Evolutionary conservation across 1,140 invertebrate genomes (phyloP).

Genomic region (Periplaneta americana): DNA sequence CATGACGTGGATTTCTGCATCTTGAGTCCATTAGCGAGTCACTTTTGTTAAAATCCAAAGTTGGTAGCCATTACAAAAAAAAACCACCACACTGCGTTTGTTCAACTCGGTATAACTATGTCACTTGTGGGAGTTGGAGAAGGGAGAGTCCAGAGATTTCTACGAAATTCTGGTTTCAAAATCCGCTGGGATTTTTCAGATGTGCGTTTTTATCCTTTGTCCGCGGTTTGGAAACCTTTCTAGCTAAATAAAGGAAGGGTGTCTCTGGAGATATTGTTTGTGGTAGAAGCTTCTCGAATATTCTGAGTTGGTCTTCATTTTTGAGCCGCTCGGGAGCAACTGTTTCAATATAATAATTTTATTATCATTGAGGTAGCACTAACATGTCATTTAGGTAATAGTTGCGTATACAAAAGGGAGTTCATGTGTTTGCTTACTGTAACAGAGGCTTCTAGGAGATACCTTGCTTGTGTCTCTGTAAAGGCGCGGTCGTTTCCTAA

Average conservation of each 20-base stretch:
- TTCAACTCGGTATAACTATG: neutral
- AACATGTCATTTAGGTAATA: too few species aligned
- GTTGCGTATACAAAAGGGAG: neutral
- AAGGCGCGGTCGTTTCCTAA: too few species aligned
- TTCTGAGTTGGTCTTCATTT: neutral
- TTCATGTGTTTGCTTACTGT: neutral
- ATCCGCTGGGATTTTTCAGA: neutral
- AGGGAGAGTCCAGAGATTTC: neutral
- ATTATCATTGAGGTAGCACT: too few species aligned
- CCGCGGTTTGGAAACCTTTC: neutral
- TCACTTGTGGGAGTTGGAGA: neutral
- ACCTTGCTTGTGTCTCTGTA: too few species aligned
- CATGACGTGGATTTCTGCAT: neutral
- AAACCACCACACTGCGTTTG: too few species aligned
- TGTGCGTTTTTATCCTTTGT: neutral
- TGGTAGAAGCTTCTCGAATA: neutral
- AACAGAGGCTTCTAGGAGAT: too few species aligned
- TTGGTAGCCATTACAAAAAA: neutral
- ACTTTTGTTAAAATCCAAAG: neutral
- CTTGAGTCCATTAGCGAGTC: neutral
- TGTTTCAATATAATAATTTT: neutral
- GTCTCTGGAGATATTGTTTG: neutral
- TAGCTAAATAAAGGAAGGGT: neutral
- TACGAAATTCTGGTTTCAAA: neutral
- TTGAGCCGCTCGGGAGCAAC: neutral